These are phyloP conservation scores for Cataglyphis hispanica DNA, from an alignment of 1,140 invertebrate species.

Conservation along the genomic window DNA sequence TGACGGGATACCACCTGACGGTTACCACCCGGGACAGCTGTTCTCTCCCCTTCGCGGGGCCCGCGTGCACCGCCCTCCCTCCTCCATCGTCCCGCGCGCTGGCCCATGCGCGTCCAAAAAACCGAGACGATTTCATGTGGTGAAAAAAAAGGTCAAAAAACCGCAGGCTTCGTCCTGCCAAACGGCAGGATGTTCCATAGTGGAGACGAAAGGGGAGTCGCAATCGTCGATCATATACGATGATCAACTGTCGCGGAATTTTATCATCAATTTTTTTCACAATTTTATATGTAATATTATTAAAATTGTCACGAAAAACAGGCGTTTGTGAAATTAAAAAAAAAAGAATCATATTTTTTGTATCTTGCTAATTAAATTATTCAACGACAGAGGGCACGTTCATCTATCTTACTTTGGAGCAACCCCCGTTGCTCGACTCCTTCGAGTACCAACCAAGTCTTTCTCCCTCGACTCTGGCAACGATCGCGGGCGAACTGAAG, in stretches of 20 bases:
- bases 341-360: neutral
- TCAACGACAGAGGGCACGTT: neutral
- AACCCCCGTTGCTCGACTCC: neutral
- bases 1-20: constrained; percentile 78
- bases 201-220: neutral
- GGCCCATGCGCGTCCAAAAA: constrained; percentile 62
- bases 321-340: neutral
- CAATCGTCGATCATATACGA: neutral
- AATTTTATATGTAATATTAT: neutral
- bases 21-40: constrained; percentile 75
- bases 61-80: constrained; percentile 17
- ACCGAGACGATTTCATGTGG: constrained; percentile 69
- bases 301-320: neutral
- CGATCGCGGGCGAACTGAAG: neutral
- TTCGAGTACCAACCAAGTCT: neutral
- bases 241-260: neutral
- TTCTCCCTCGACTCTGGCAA: neutral
- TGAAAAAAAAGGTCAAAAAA: constrained; percentile 58
- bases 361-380: neutral
- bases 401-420: neutral
- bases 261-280: neutral
- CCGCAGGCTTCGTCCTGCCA: constrained; percentile 8
- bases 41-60: constrained; percentile 65
- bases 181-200: constrained; percentile 30
- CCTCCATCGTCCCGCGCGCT: neutral